phyloP scores from a whole-genome alignment of 2,888 invertebrate genomes.

The Brenthis daphne region DNA sequence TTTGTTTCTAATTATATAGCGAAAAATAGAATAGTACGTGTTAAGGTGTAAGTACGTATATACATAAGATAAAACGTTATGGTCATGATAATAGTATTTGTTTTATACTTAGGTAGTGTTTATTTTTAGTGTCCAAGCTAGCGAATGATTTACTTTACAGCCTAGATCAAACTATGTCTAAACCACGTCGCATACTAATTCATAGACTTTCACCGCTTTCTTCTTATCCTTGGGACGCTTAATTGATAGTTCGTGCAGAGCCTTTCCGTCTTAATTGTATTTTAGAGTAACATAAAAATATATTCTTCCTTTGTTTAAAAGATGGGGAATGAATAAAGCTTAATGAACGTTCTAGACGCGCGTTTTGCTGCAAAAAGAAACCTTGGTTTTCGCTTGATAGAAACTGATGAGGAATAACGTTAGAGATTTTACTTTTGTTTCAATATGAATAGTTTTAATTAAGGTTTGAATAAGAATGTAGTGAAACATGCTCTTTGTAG shows the following conservation, averaged over 20 bases:
- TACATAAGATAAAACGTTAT: not conserved
- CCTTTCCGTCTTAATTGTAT: conserved; percentile 28
- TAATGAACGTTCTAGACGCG: conserved; percentile 15
- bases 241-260: conserved; percentile 30
- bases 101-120: not conserved
- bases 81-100: not conserved
- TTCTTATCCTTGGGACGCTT: conserved; percentile 38
- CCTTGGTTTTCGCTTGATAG: conserved; percentile 6
- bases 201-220: conserved; percentile 42
- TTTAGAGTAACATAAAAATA: conserved; percentile 25
- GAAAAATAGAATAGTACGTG: too few relatives aligned
- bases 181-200: conserved; percentile 40
- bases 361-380: conserved; percentile 17
- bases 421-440: conserved; percentile 10
- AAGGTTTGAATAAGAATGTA: conserved; percentile 10
- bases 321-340: conserved; percentile 16
- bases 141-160: conserved; percentile 23
- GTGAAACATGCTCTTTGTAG: not conserved
- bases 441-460: conserved; percentile 18
- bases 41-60: too few relatives aligned
- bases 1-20: too few relatives aligned
- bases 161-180: conserved; percentile 33
- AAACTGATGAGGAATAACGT: conserved; percentile 1
- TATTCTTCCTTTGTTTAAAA: conserved; percentile 25
- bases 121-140: conserved; percentile 8